Percentiles rank a stretch among this genome's conserved stretches.
Conservation (phyloP, 1,140 invertebrate species). For the Brachionus manjavacas region DNA sequence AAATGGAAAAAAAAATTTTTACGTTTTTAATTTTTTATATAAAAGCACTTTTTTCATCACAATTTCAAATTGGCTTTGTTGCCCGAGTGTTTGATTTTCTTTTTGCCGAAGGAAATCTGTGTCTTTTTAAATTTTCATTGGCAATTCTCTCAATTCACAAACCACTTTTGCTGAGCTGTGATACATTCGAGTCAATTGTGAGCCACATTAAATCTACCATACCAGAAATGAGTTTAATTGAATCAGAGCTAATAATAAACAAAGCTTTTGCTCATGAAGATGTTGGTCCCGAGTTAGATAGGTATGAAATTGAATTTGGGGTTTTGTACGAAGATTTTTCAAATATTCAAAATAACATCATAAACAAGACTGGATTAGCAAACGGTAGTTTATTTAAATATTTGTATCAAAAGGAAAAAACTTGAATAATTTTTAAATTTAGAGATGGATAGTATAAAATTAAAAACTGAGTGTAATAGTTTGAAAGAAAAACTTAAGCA, state of each 20-base stretch:
- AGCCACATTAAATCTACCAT: slow-evolving; percentile 22
- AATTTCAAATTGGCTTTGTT: slow-evolving; percentile 35
- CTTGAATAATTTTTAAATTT: not conserved
- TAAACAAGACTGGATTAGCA: not conserved
- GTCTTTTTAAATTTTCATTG: slow-evolving; percentile 5
- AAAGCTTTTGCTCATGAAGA: not conserved
- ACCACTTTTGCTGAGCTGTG: slow-evolving; percentile 14
- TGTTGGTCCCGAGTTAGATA: not conserved
- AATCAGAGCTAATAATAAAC: slow-evolving; percentile 31
- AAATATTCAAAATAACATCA: not conserved
- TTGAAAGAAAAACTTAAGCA: not conserved
- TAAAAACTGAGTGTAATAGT: not conserved
- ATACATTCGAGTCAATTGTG: slow-evolving; percentile 25
- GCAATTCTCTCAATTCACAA: slow-evolving; percentile 19
- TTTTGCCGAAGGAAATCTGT: not conserved
- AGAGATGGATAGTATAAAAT: not conserved
- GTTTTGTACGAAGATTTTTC: slow-evolving; percentile 29
- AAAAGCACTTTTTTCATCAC: slow-evolving; percentile 8
- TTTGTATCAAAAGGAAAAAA: not conserved
- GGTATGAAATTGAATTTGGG: slow-evolving; percentile 24
- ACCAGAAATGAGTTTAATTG: slow-evolving; percentile 41
- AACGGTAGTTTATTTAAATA: not conserved
- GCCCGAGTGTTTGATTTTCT: slow-evolving; percentile 34
- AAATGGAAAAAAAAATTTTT: not conserved
- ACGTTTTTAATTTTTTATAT: not conserved